Conservation (phyloP, 2,113 vertebrate species). For the Acanthochromis polyacanthus region DNA sequence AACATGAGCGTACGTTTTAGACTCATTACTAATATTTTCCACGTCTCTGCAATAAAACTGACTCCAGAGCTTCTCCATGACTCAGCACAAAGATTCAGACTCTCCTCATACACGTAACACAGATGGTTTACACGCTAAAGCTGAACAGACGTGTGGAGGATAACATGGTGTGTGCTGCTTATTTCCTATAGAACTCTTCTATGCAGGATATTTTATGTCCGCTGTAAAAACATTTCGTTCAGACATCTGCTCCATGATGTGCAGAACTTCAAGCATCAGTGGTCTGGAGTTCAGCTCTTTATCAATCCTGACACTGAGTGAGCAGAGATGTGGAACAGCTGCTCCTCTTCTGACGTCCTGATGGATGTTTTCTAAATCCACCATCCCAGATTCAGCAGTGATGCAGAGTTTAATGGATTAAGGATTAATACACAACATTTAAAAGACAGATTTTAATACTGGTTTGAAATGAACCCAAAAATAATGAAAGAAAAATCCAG, state of each 20-base stretch:
- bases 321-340: slow-evolving; percentile 11
- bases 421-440: no score
- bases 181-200: slow-evolving; percentile 9
- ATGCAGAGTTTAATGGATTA: no score
- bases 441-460: no score
- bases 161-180: slow-evolving; percentile 7
- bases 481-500: no score
- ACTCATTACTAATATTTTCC: not conserved
- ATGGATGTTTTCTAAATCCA: not conserved
- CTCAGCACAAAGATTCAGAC: slow-evolving; percentile 12
- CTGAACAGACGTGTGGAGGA: not conserved
- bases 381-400: not conserved
- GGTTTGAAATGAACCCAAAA: no score
- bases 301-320: not conserved
- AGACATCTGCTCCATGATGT: slow-evolving; percentile 10
- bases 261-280: not conserved
- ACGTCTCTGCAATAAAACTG: not conserved
- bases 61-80: not conserved
- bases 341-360: not conserved
- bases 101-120: not conserved
- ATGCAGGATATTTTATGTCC: slow-evolving; percentile 15
- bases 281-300: not conserved
- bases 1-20: not conserved
- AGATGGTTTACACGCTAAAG: not conserved
- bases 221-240: not conserved